Evolutionary conservation across 2,888 invertebrate species (phyloP), one percentile per base, ranked within the genome.

Genomic region (Drosophila diplacantha): DNA sequence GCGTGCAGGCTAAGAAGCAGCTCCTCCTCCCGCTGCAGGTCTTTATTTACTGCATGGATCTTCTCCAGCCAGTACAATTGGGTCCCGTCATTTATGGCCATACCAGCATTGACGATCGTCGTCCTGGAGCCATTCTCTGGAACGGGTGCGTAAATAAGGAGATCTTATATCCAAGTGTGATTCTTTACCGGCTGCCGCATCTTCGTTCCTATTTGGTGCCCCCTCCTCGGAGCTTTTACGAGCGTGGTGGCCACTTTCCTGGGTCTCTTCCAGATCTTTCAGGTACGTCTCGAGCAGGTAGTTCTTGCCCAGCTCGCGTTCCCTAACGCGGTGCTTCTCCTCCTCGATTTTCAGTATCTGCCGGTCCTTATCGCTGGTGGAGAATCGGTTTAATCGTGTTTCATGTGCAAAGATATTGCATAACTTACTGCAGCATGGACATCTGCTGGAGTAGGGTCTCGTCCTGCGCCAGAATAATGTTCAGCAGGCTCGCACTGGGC

Each of bases 231-330:
- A 35, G 9, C 24, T 29, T 24, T 41, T 22, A 8, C 12, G n/a
- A 12, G 18, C n/a, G 5, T 12, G 18, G 5, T 24, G 22, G 3
- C 20, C 26, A 1, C 31, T 50, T 3, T 73, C 70, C 24, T 50
- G 38, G 8, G 44, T 59, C 12, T 90, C 90, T 32, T 90, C 88
- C 29, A 90, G 76, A n/a, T 90, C 90, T 73, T 90, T 90, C 41
- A 95, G 90, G 85, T 95, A 95, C 1, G 94, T 93, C 86, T 94
- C 94, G 16, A 94, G 89, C 47, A 95, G 90, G 85, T 95, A 95
- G 87, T 95, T 94, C 68, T 93, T 93, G 18, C 94, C 94, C 83
- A 94, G 91, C 80, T 93, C 93, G 71, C 93, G 91, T 88, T 93
- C 92, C 47, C 94, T 89, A 43, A 90, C 91, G 71, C 92, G 91